These are phyloP conservation scores for Drosophila mimica DNA, from an alignment of 2,888 invertebrate genomes.

Conservation along the genomic window DNA sequence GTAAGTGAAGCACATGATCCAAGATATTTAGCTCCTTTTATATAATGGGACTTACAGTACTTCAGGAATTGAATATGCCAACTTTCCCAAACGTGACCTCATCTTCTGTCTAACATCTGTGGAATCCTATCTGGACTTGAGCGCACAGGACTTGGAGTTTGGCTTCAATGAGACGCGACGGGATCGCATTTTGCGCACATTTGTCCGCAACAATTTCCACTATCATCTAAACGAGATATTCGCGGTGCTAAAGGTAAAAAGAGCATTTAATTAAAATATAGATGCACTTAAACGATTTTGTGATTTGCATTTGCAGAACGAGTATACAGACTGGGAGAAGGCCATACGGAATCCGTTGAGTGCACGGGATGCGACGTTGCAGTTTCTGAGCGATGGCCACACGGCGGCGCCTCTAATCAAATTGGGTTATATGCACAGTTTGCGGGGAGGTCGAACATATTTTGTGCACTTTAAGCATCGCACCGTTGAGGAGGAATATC, in stretches of 20 bases:
- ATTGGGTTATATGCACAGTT: slow-evolving; percentile 92
- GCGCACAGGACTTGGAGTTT: slow-evolving; percentile 93
- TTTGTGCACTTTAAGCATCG: slow-evolving; percentile 96
- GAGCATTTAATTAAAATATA: neutral
- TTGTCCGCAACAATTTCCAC: slow-evolving; percentile 96
- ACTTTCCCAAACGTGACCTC: slow-evolving; percentile 92
- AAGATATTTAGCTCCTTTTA: neutral
- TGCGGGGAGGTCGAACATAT: slow-evolving; percentile 92
- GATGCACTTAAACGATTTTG: neutral
- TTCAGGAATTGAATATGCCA: slow-evolving; percentile 92
- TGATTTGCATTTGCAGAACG: slow-evolving; percentile 87
- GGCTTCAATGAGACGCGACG: slow-evolving; percentile 95
- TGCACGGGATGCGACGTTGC: slow-evolving; percentile 93
- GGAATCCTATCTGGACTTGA: slow-evolving; percentile 93
- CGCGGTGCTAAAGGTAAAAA: slow-evolving; percentile 90
- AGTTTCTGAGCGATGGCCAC: slow-evolving; percentile 96
- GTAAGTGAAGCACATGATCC: slow-evolving; percentile 72
- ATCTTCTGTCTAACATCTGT: slow-evolving; percentile 93
- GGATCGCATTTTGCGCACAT: slow-evolving; percentile 94
- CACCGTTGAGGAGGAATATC: slow-evolving; percentile 92
- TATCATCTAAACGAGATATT: slow-evolving; percentile 98
- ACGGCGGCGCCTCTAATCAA: slow-evolving; percentile 94
- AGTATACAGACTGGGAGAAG: slow-evolving; percentile 98
- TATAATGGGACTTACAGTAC: slow-evolving; percentile 81
- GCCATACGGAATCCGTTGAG: slow-evolving; percentile 94